phyloP scores from a whole-genome alignment of 2,113 vertebrate species.

The Oncorhynchus clarkii region DNA sequence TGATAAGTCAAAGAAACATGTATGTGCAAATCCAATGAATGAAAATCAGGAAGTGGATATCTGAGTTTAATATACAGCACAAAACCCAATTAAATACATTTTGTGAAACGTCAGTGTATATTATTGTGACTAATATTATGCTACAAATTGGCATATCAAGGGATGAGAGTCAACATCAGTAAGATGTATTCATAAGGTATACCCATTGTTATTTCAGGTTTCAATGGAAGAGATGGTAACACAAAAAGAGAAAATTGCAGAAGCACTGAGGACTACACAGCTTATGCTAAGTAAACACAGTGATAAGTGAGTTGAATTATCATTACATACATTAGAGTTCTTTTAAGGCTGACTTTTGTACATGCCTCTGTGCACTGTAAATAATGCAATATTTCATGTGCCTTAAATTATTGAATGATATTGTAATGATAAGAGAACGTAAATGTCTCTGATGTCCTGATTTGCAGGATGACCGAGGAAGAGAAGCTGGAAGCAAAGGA shows the following conservation, averaged over 20 bases:
- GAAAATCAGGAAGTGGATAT: background rate
- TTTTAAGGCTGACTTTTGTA: background rate
- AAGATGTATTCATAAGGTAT: background rate
- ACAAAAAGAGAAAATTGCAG: constrained; percentile 92
- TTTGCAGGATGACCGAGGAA: constrained; percentile 87
- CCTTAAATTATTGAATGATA: too few species aligned
- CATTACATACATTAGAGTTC: background rate
- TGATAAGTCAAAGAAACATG: too few species aligned
- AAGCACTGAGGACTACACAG: constrained; percentile 86
- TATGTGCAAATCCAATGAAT: background rate
- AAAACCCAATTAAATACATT: background rate
- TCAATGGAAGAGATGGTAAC: constrained; percentile 84
- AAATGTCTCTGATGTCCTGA: background rate
- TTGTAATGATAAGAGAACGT: background rate
- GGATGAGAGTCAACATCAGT: too few species aligned
- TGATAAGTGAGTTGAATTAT: constrained; percentile 83
- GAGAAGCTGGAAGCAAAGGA: constrained; percentile 86
- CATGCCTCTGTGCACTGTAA: background rate
- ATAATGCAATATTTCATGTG: background rate
- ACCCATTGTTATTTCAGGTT: constrained; percentile 73
- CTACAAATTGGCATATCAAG: background rate
- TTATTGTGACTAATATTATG: too few species aligned
- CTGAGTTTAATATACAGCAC: background rate
- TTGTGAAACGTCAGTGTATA: background rate
- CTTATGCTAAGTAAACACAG: constrained; percentile 90